phyloP scores from a whole-genome alignment of 30 jellyfish, hydroid and myxozoan genomes.

The Aurelia aurita region DNA sequence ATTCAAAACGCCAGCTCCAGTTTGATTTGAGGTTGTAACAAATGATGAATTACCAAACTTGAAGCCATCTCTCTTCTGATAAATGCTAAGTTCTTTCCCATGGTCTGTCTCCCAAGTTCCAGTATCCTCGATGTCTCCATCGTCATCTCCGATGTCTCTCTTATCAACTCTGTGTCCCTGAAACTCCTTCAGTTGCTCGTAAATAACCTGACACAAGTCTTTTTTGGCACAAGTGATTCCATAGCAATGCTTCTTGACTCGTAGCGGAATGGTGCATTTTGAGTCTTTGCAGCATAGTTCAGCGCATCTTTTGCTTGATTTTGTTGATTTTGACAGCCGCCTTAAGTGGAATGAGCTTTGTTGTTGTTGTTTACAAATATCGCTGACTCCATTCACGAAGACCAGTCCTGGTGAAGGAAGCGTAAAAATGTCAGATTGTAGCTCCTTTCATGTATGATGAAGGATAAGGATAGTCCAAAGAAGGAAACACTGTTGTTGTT shows the following conservation, averaged over 20 bases:
- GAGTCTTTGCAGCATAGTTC: conserved; percentile 79
- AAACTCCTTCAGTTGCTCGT: conserved; percentile 74
- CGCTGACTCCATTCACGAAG: conserved; percentile 40
- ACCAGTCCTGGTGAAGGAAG: background rate
- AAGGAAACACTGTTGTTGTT: too few relatives aligned
- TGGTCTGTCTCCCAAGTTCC: conserved; percentile 53
- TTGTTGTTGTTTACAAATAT: conserved; percentile 88
- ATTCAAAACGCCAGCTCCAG: background rate
- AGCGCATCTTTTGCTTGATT: conserved; percentile 60
- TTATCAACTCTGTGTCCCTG: conserved; percentile 92
- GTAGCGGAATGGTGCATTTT: conserved; percentile 73
- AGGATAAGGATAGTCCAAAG: too few relatives aligned
- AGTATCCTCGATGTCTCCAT: conserved; percentile 17
- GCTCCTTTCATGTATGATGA: too few relatives aligned
- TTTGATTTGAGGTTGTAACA: background rate
- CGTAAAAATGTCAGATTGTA: too few relatives aligned
- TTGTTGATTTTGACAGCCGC: conserved; percentile 47
- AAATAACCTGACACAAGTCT: conserved; percentile 77
- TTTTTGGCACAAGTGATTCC: conserved; percentile 72
- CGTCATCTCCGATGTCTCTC: conserved; percentile 73
- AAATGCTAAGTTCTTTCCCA: conserved; percentile 42
- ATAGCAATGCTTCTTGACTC: conserved; percentile 65
- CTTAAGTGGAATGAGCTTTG: conserved; percentile 81
- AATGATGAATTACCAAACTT: background rate
- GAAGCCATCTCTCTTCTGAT: conserved; percentile 22